Conservation (phyloP, 2,888 invertebrate species). For the Nemotelus pantherinus region DNA sequence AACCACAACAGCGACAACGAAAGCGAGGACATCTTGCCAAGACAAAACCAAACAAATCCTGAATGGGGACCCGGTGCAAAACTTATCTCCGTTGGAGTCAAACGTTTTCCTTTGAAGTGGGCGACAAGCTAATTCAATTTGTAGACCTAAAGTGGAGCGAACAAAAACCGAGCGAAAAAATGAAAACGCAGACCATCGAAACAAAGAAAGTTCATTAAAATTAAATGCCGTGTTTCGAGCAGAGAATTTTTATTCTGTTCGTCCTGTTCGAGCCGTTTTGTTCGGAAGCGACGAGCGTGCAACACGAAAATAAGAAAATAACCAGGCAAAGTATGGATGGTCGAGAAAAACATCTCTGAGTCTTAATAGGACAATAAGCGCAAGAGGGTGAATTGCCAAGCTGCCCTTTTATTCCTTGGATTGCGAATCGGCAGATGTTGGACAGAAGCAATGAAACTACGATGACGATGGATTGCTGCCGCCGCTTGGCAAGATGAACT, state of each 20-base stretch:
- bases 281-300: neutral
- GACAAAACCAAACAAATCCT: too few species aligned
- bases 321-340: neutral
- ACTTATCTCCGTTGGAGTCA: constrained; percentile 23
- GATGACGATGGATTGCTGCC: too few species aligned
- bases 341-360: constrained; percentile 24
- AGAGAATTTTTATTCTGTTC: constrained; percentile 14
- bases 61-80: neutral
- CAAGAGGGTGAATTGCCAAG: constrained; percentile 8
- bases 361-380: constrained; percentile 42
- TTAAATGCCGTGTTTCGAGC: constrained; percentile 25
- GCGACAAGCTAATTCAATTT: constrained; percentile 44
- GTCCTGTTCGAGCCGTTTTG: constrained; percentile 7
- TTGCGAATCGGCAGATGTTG: neutral
- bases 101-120: constrained; percentile 41
- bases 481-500: neutral
- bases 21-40: too few species aligned
- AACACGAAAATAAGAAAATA: constrained; percentile 9
- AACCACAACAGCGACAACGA: too few species aligned
- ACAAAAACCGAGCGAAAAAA: neutral
- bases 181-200: constrained; percentile 30
- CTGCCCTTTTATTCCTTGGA: neutral
- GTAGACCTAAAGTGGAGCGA: constrained; percentile 44
- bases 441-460: constrained; percentile 8
- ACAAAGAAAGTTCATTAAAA: constrained; percentile 45